Base-by-base conservation (phyloP, 2,113 vertebrate species). In the Anguilla japonica region DNA sequence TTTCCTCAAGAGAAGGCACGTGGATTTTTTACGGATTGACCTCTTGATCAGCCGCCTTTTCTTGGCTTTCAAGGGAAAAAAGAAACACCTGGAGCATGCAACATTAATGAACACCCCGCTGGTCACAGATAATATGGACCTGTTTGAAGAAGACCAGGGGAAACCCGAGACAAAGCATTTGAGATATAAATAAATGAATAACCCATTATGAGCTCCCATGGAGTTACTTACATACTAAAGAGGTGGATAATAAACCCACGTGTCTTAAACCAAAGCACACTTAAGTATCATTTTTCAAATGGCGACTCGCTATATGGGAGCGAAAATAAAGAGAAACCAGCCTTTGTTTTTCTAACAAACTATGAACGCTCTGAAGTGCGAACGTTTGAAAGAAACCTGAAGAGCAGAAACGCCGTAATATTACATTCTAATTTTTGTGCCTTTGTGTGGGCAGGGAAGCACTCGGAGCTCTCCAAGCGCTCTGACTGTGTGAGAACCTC, bases 141-240 rank as follows among this genome's bases (percentile, higher is more conserved):
- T n/a, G 18, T 80, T 26, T 83, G 22, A 67, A 67, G 50, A 53
- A 63, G 26, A 63, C 60, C 60, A n/a, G 22, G 60, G 60, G 18
- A 63, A 67, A 20, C 5, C 60, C 22, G 8, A 39, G 26, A 83
- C 26, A 83, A 34, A 83, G 82, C 46, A 34, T n/a, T 26, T 83
- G 8, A 56, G 26, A 53, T 34, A 57, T 83, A 83, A 83, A 83
- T 34, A 53, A n/a, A 34, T 83, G 20, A 67, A 82, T n/a, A n/a
- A 11, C 43, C 41, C 46, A 57, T 14, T 53, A 26, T 14, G n/a
- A 56, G 26, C 18, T 53, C 82, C 22, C 29, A 39, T 0, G 14
- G 50, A 50, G 8, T 57, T 29, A 56, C 46, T 39, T 56, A 83
- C 13, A 57, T 15, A 83, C 50, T 29, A 83, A 83, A 56, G 16